Evolutionary conservation across 2,888 invertebrate species (phyloP).

Genomic region (Clepsis dumicolana): DNA sequence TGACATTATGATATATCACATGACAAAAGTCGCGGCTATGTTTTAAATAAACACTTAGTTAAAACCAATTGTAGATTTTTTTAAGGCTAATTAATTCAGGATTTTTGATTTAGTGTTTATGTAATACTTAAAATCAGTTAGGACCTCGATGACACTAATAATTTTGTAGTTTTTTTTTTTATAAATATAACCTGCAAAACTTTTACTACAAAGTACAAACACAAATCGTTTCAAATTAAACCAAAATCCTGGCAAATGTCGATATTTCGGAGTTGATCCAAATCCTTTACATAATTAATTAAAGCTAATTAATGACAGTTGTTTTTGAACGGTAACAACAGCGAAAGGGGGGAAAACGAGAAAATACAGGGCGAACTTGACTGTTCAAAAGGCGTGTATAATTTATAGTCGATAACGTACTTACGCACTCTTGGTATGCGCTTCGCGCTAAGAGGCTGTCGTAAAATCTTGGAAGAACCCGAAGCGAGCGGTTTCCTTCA

Average conservation of each 20-base stretch:
- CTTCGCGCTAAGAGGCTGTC: constrained; percentile 55
- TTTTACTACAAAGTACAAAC: neutral
- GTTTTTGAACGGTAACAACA: constrained; percentile 51
- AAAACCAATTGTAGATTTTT: neutral
- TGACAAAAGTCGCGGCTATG: neutral
- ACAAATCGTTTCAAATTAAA: neutral
- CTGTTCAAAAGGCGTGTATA: constrained; percentile 60
- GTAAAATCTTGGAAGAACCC: constrained; percentile 62
- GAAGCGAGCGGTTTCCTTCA: constrained; percentile 46
- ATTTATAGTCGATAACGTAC: constrained; percentile 62
- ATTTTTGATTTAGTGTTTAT: too few relatives aligned
- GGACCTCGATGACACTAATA: too few relatives aligned
- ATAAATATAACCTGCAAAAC: neutral
- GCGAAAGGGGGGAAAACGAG: constrained; percentile 44
- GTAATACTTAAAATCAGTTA: neutral
- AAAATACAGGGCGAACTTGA: constrained; percentile 54
- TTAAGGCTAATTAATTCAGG: neutral
- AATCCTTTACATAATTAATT: constrained; percentile 38
- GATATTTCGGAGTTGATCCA: constrained; percentile 19
- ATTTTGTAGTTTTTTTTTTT: neutral
- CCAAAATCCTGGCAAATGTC: neutral
- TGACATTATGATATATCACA: neutral
- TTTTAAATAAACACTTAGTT: neutral
- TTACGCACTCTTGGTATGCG: constrained; percentile 58
- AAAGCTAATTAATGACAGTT: constrained; percentile 55